Base-by-base conservation (phyloP, 2,888 invertebrate genomes). In the Polymixis lichenea region DNA sequence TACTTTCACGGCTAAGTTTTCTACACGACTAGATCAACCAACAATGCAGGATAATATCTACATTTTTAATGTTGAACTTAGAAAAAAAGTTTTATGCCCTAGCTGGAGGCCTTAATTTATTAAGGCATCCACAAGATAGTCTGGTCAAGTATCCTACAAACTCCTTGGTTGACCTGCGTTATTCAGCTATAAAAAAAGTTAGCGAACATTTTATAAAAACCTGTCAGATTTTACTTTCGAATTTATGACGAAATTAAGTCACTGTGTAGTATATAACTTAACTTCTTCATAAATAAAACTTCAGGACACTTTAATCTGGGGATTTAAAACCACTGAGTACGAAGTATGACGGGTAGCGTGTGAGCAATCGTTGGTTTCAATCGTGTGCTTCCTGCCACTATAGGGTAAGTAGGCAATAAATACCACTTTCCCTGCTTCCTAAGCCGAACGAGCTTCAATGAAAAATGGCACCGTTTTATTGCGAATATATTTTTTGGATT, bases 391-490 rank as follows among this genome's bases (percentile, higher is more conserved):
- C 84, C 79, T 80, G 84, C 78, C 75, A 80, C 76, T 80, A 32
- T 11, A 15, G 3, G 9, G 53, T 82, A 80, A 87, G 84, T 78
- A 80, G 74, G 82, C 78, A 78, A 86, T 84, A 86, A 87, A 86
- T 86, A 87, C 73, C 76, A 82, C 82, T 84, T 38, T 78, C 64
- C 65, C 58, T 70, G 79, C 72, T 65, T 60, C 78, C 75, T 87
- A 84, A 86, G 80, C 78, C 77, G 61, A 66, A 77, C 68, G 72
- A 79, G 78, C 61, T 78, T 78, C 60, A 55, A 46, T 77, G 70
- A 87, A 80, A 78, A 84, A 86, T 82, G 72, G 53, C 72, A 78
- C 68, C 74, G 64, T 78, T 87, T 86, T 82, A 86, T 81, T 81
- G 70, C 51, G 60, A 58, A 64, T 80, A 78, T 75, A 83, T 68